Base-by-base conservation (phyloP, 1,140 invertebrate species). In the Pinna nobilis region DNA sequence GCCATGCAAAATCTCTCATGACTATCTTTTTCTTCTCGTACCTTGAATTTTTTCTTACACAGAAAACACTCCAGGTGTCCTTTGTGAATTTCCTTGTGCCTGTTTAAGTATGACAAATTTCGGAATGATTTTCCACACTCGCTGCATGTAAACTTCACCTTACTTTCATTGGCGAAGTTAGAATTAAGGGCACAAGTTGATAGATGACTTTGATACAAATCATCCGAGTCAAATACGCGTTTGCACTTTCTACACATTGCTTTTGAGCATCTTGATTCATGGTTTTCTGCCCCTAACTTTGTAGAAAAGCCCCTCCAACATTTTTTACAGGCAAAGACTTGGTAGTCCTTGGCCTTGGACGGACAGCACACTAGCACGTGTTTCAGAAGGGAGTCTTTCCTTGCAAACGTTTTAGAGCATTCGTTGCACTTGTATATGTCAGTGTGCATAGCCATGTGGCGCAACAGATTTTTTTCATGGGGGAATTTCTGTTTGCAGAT, bases 391-490 rank as follows among this genome's bases (percentile, higher is more conserved):
- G 84, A 84, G 59, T 87, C 84, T 57, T 87, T 88, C 13, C 86
- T 55, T 0, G 86, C 86, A 67, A 84, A 89, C 5, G 78, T 81
- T 63, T 84, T 83, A 0, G 73, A 70, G 69, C 88, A 89, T 13
- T 70, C 78, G 37, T 82, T 68, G 69, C 91, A 92, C 39, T 86
- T 88, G 75, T 88, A 90, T 49, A 90, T 88, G 35, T 90, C 90
- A 3, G 90, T 91, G 78, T 92, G 91, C 68, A 88, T 89, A 32
- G 87, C 87, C 78, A 91, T 84, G 84, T 92, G 91, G 4, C 89
- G 80, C 61, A 89, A 87, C 11, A 92, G 77, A 66, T 89, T 88
- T 64, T 88, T 88, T 28, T 88, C 81, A 50, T 85, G 90, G 13
- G 81, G 80, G 83, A 91, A 92, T 11, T 78, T 77, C 73, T 91